Evolutionary conservation across 2,888 invertebrate species (phyloP).

Genomic region (Pardosa pseudoannulata): DNA sequence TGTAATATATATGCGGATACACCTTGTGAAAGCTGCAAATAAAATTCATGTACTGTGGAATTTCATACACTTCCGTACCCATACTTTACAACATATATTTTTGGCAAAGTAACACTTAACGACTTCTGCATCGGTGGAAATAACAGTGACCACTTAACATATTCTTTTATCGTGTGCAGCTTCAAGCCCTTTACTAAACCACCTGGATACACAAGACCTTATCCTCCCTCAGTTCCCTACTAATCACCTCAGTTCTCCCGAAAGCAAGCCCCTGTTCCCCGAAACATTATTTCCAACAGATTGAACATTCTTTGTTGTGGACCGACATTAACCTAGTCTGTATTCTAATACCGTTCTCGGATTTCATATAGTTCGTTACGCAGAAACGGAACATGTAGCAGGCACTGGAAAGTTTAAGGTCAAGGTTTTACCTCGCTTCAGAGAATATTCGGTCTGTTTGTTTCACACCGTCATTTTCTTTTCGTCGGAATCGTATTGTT

Average conservation of each 20-base stretch:
- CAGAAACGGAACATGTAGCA: constrained; percentile 35
- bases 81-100: too few relatives aligned
- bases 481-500: constrained; percentile 8
- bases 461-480: constrained; percentile 23
- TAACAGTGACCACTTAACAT: too few relatives aligned
- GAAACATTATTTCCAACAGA: constrained; percentile 45
- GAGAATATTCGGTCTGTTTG: constrained; percentile 33
- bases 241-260: neutral
- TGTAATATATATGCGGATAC: too few relatives aligned
- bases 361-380: constrained; percentile 18
- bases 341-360: constrained; percentile 15
- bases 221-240: neutral
- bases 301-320: neutral
- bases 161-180: too few relatives aligned
- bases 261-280: constrained; percentile 22
- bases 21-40: too few relatives aligned
- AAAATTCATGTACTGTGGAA: too few relatives aligned
- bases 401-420: constrained; percentile 44
- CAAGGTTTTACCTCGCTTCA: constrained; percentile 43
- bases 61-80: too few relatives aligned
- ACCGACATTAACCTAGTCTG: neutral
- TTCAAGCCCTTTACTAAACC: neutral
- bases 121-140: too few relatives aligned
- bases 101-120: too few relatives aligned
- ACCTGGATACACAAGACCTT: too few relatives aligned